phyloP scores from a whole-genome alignment of 2,113 vertebrate genomes.

The Gadus macrocephalus region DNA sequence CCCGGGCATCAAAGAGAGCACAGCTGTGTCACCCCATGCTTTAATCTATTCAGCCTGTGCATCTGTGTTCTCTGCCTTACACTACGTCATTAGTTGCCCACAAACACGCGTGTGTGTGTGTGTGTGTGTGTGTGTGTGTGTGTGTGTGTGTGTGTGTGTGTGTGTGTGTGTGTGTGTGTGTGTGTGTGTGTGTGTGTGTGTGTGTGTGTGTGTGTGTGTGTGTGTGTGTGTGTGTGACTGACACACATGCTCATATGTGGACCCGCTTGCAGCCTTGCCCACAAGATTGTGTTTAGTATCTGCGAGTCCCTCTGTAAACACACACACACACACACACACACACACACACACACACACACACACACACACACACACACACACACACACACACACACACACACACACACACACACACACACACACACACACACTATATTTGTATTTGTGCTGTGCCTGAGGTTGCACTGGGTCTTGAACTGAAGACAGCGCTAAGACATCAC shows the following conservation, averaged over 20 bases:
- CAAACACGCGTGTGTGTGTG: conserved; percentile 3
- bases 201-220: neutral
- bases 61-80: conserved; percentile 50
- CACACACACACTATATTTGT: conserved; percentile 16
- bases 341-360: neutral
- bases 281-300: no score
- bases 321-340: conserved; percentile 22
- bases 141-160: conserved; percentile 4
- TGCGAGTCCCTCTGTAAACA: neutral
- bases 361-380: conserved; percentile 3
- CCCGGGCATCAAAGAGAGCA: conserved; percentile 55
- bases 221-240: neutral
- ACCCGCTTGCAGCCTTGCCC: no score
- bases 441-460: conserved; percentile 31
- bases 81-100: conserved; percentile 39
- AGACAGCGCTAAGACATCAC: conserved; percentile 34
- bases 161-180: conserved; percentile 16
- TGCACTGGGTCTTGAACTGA: neutral
- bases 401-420: conserved; percentile 9
- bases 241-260: no score
- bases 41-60: conserved; percentile 61
- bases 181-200: neutral
- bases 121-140: conserved; percentile 10
- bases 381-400: conserved; percentile 14
- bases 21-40: conserved; percentile 61